Base-by-base conservation (phyloP, 37 sponge, comb jelly and placozoan species). In the Tethya wilhelma region DNA sequence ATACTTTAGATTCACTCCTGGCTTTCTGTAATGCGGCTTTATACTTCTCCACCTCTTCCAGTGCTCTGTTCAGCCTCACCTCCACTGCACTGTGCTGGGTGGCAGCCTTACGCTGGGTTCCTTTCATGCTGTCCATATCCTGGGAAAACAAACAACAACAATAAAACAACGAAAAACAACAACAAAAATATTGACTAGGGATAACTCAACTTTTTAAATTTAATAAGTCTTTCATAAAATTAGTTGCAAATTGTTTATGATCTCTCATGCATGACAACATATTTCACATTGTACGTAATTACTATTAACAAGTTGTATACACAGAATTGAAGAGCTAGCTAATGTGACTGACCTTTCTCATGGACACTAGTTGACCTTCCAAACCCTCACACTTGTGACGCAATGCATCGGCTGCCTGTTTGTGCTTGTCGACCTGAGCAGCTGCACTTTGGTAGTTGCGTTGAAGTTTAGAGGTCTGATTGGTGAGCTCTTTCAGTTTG, bases 31-130 rank as follows among this genome's bases (percentile, higher is more conserved):
- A 49, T 1, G 73, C 77, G 26, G 64, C 28, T 62, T 96, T 99
- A 86, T 92, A 87, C 70, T 78, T 91, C 75, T 99, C 99, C 0
- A 86, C 75, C 36, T 99, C 99, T 68, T 99, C 99, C 73, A 92
- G 37, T 19, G 95, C 97, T 75, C 99, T 76, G 84, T 99, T 94
- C 38, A 99, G 76, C 34, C 97, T 38, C 39, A 96, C 96, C 81
- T 98, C 99, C 46, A 93, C 80, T 20, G 86, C 80, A 59, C 86
- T 87, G 42, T 98, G 99, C 57, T 74, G 74, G 31, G 53, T 67
- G 32, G 73, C 66, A 26, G 77, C 77, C 77, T 96, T 88, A 73
- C 80, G 86, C 66, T 96, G 94, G 32, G 64, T 20, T n/a, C 79
- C 29, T 59, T 93, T 84, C 74, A 84, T 68, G 19, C 85, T 65